Evolutionary conservation across 1,140 invertebrate genomes (phyloP).

Genomic region (Melanaphis sacchari): DNA sequence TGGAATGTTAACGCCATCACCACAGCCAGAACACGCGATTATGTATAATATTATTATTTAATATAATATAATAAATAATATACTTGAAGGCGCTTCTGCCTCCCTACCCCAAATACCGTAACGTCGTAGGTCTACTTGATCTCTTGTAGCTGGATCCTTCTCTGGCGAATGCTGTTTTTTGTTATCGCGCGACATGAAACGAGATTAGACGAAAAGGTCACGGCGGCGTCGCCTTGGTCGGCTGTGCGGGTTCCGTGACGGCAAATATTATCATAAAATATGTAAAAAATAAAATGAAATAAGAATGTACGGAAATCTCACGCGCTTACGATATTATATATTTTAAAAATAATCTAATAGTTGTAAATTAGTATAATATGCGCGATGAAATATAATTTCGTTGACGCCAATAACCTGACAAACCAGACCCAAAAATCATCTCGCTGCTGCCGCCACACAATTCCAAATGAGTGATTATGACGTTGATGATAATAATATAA

Average conservation of each 20-base stretch:
- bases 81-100: neutral
- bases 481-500: too few relatives aligned
- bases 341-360: neutral
- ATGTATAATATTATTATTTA: neutral
- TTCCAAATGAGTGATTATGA: neutral
- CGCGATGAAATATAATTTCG: neutral
- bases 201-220: neutral
- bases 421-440: neutral
- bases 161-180: neutral
- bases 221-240: neutral
- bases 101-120: neutral
- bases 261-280: neutral
- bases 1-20: neutral
- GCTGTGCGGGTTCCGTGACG: neutral
- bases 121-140: neutral
- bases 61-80: slow-evolving; percentile 1
- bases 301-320: neutral
- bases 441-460: neutral
- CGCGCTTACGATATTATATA: neutral
- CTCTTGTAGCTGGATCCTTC: neutral
- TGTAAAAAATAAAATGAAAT: neutral
- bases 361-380: neutral
- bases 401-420: neutral
- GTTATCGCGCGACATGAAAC: neutral
- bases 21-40: neutral